These are phyloP conservation scores for Orius insidiosus DNA, from an alignment of 1,140 invertebrate genomes.

Conservation along the genomic window DNA sequence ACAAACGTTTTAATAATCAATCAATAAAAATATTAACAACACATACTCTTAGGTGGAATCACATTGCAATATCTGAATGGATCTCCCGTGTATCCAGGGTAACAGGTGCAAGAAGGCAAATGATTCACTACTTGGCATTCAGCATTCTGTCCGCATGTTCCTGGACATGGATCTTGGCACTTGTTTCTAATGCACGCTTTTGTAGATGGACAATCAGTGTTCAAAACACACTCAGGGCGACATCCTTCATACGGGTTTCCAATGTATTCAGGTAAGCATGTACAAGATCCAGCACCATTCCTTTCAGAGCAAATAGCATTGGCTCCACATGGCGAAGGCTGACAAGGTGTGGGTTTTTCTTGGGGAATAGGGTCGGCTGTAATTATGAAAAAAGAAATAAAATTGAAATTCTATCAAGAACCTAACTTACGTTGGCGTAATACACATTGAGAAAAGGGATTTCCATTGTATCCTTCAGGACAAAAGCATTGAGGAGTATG, in stretches of 20 bases:
- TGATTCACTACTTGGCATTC: slow-evolving; percentile 59
- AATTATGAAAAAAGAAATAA: slow-evolving; percentile 11
- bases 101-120: slow-evolving; percentile 50
- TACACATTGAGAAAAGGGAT: slow-evolving; percentile 52
- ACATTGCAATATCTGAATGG: slow-evolving; percentile 45
- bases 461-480: slow-evolving; percentile 42
- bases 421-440: slow-evolving; percentile 35
- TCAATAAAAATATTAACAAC: slow-evolving; percentile 17
- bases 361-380: slow-evolving; percentile 18
- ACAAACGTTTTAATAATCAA: background rate
- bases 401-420: background rate
- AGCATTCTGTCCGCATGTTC: slow-evolving; percentile 53
- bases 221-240: slow-evolving; percentile 50
- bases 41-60: slow-evolving; percentile 23
- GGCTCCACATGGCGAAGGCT: slow-evolving; percentile 50
- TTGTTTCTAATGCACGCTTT: slow-evolving; percentile 54
- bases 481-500: slow-evolving; percentile 49
- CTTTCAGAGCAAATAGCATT: slow-evolving; percentile 51
- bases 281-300: slow-evolving; percentile 43
- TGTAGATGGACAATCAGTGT: slow-evolving; percentile 51
- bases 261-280: slow-evolving; percentile 45
- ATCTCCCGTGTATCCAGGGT: slow-evolving; percentile 52
- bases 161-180: slow-evolving; percentile 59
- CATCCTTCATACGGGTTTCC: slow-evolving; percentile 58
- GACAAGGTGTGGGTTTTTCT: slow-evolving; percentile 36